Evolutionary conservation across 2,888 invertebrate genomes (phyloP).

Genomic region (Meliscaeva auricollis): DNA sequence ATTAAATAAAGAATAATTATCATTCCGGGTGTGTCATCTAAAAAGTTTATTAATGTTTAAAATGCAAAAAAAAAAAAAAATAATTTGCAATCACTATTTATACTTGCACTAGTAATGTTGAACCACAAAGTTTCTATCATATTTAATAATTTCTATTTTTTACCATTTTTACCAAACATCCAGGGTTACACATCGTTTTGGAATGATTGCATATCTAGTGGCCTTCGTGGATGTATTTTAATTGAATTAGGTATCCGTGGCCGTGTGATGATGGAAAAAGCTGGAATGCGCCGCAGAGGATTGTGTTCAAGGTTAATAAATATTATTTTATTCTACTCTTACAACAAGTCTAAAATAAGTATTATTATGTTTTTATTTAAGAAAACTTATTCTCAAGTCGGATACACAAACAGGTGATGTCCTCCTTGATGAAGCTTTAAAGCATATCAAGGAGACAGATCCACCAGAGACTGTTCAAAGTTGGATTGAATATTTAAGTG

Average conservation of each 20-base stretch:
- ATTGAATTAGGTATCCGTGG: conserved; percentile 98
- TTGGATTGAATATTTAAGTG: conserved; percentile 99
- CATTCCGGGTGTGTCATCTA: too few species aligned
- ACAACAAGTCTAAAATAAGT: neutral
- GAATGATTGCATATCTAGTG: conserved; percentile 99
- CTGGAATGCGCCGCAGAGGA: conserved; percentile 97
- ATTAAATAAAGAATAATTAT: too few species aligned
- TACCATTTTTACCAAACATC: too few species aligned
- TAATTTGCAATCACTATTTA: too few species aligned
- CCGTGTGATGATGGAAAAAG: conserved; percentile 97
- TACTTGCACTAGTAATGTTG: too few species aligned
- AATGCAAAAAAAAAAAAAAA: too few species aligned
- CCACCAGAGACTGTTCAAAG: conserved; percentile 98
- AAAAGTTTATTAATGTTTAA: too few species aligned
- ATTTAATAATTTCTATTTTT: too few species aligned
- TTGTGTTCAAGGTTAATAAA: conserved; percentile 89
- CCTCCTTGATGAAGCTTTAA: conserved; percentile 95
- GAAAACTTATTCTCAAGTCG: conserved; percentile 92
- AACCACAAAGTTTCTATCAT: too few species aligned
- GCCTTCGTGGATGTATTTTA: conserved; percentile 98
- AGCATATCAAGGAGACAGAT: conserved; percentile 99
- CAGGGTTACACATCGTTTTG: conserved; percentile 99
- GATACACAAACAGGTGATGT: conserved; percentile 99
- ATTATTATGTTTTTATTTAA: conserved; percentile 76
- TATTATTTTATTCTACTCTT: neutral